Evolutionary conservation across 2,113 vertebrate species (phyloP).

Genomic region (Actinemys pallida): DNA sequence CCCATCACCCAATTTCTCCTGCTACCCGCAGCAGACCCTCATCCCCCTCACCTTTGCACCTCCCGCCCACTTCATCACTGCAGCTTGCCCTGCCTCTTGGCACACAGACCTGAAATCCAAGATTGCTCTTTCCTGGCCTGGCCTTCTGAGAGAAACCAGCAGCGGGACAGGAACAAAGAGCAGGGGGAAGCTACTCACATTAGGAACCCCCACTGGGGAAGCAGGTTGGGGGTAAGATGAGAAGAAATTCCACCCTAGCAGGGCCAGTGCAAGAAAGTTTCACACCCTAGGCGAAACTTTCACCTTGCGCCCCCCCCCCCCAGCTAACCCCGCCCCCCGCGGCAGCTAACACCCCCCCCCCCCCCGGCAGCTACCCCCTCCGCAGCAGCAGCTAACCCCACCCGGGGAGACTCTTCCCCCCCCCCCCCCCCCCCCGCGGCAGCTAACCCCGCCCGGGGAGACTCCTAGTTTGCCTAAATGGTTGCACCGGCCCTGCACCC

Average conservation of each 20-base stretch:
- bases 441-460: no score
- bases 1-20: not conserved
- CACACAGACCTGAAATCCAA: no score
- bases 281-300: no score
- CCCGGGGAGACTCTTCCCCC: no score
- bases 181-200: not conserved
- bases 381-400: no score
- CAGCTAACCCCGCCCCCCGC: no score
- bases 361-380: no score
- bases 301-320: no score
- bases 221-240: not conserved
- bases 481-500: not conserved
- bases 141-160: not conserved
- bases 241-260: not conserved
- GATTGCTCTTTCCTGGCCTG: not conserved
- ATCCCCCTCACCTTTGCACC: accelerated
- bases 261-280: no score
- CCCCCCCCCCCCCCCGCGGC: no score
- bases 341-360: no score
- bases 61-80: accelerated
- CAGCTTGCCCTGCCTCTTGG: not conserved
- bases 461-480: no score
- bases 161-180: not conserved
- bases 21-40: not conserved
- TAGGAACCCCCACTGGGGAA: not conserved